Evolutionary conservation across 2,797 vertebrate species (phyloP).

Genomic region (Dicrostonyx torquatus): DNA sequence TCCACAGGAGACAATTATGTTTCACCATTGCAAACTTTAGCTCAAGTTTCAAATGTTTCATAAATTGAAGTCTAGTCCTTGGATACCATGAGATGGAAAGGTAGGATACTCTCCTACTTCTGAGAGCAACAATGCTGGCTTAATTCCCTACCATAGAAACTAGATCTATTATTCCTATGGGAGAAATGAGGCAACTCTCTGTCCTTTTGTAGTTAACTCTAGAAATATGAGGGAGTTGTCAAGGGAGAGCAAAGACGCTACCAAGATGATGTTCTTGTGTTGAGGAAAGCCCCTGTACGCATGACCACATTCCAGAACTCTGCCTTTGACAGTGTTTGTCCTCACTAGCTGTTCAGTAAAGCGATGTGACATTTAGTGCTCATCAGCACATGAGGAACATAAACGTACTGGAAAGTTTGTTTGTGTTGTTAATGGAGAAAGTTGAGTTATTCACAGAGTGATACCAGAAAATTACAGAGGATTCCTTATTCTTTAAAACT

Average conservation of each 20-base stretch:
- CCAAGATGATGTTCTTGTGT: neutral
- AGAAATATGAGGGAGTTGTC: neutral
- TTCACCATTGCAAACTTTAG: constrained; percentile 23
- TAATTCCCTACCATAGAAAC: neutral
- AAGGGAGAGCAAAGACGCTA: neutral
- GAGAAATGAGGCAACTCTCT: neutral
- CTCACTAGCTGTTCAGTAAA: constrained; percentile 12
- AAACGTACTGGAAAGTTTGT: neutral
- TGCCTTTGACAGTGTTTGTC: neutral
- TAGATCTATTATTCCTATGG: neutral
- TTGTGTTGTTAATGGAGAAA: neutral
- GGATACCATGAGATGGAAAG: neutral
- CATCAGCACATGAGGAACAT: neutral
- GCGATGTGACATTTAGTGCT: constrained; percentile 9
- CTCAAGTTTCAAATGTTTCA: constrained; percentile 21
- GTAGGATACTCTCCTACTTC: neutral
- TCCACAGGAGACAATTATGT: neutral
- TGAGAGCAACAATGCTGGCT: neutral
- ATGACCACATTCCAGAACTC: constrained; percentile 27
- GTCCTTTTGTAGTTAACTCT: neutral
- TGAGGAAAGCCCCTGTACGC: neutral
- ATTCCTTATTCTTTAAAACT: constrained; percentile 40
- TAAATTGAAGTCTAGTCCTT: constrained; percentile 8
- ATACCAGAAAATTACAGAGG: neutral
- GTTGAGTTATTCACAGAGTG: neutral